Percentiles rank a stretch among this genome's conserved stretches.
phyloP scores from a whole-genome alignment of 2,888 invertebrate genomes.

The Loripinus fragilis region DNA sequence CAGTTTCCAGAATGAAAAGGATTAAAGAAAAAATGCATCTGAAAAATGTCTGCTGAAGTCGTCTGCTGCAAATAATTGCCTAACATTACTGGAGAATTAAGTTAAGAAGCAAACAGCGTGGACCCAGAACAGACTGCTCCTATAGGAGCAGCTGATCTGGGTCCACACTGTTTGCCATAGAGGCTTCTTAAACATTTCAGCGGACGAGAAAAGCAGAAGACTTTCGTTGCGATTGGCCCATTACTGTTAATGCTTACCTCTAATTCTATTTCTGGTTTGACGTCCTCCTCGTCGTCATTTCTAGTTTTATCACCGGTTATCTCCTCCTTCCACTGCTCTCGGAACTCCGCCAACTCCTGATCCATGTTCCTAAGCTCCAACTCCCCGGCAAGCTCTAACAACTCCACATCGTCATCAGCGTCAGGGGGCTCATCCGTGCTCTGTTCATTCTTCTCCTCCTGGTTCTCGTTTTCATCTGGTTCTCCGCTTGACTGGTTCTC shows the following conservation, averaged over 20 bases:
- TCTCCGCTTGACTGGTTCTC: neutral
- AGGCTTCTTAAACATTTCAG: too few relatives aligned
- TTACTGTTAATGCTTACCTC: constrained; percentile 26
- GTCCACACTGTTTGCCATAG: too few relatives aligned
- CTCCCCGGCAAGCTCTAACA: constrained; percentile 77
- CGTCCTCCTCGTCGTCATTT: neutral
- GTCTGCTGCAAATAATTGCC: too few relatives aligned
- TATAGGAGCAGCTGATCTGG: too few relatives aligned
- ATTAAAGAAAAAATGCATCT: too few relatives aligned
- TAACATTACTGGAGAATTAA: too few relatives aligned
- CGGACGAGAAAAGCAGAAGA: too few relatives aligned
- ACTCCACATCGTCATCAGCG: constrained; percentile 64
- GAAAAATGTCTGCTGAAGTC: too few relatives aligned
- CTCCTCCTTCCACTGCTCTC: constrained; percentile 79
- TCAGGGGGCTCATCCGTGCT: constrained; percentile 47
- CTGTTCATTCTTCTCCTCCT: constrained; percentile 16
- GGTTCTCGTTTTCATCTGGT: neutral
- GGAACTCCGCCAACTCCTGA: constrained; percentile 75
- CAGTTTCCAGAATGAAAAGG: too few relatives aligned
- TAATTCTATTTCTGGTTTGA: constrained; percentile 12
- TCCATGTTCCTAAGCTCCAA: constrained; percentile 60
- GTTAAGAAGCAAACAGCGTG: too few relatives aligned
- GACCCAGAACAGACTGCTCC: too few relatives aligned
- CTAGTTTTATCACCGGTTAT: constrained; percentile 18
- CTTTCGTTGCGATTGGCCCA: too few relatives aligned